These are phyloP conservation scores for Aleadryas rufinucha DNA, from an alignment of 2,113 vertebrate genomes.

Conservation along the genomic window DNA sequence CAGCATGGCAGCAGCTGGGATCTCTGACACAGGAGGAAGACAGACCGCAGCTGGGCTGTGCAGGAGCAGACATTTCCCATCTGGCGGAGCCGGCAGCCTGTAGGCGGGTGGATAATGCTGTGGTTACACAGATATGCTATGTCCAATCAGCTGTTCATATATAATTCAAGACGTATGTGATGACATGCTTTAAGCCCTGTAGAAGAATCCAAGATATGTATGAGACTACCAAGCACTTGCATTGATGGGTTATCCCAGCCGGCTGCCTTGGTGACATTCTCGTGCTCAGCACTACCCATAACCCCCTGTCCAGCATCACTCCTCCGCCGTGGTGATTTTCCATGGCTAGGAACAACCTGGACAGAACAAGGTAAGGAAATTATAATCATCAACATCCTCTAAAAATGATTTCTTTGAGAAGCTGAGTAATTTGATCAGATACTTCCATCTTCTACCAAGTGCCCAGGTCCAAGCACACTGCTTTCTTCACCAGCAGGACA, in stretches of 20 bases:
- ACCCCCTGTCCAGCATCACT: not conserved
- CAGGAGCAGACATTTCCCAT: not conserved
- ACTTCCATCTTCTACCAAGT: not conserved
- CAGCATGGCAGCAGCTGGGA: not conserved
- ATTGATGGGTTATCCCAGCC: not conserved
- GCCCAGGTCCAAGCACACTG: not conserved
- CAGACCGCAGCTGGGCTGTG: not conserved
- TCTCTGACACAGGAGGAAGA: not conserved
- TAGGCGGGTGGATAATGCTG: not conserved
- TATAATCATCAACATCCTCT: not conserved
- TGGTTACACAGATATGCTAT: not conserved
- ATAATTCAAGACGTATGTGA: not conserved
- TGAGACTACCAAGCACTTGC: not conserved
- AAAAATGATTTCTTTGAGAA: not conserved
- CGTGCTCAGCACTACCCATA: fast-evolving
- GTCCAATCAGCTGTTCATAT: not conserved
- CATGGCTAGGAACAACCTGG: not conserved
- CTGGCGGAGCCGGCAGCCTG: not conserved
- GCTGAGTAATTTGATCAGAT: not conserved
- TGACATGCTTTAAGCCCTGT: not conserved
- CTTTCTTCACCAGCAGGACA: not conserved
- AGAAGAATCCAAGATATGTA: not conserved
- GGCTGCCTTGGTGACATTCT: not conserved
- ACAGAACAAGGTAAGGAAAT: not conserved
- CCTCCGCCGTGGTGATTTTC: not conserved